Base-by-base conservation (phyloP, 2,113 vertebrate genomes). In the Microtus richardsoni region DNA sequence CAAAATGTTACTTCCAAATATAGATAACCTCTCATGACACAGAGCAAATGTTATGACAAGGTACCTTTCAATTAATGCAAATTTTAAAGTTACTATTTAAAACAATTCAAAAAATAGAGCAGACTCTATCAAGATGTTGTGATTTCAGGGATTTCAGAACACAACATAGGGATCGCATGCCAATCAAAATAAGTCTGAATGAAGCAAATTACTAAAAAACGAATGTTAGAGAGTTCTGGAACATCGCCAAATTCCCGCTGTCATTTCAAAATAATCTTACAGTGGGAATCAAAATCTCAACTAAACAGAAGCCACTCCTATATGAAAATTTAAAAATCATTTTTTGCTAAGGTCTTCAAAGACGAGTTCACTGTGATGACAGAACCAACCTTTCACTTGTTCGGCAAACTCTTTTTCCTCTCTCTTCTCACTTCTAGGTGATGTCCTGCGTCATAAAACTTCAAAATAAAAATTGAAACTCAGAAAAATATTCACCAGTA, bases 31-130 rank as follows among this genome's bases (percentile, higher is more conserved):
- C 95, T 96, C 89, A 96, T 97, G 97, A 97, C 97, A 97, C 97
- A 98, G 97, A 97, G 97, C 97, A 97, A 97, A 97, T 97, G 97
- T 98, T 97, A 96, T 98, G 97, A 98, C 97, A 98, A 97, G 97
- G 92, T 97, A 97, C 95, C 83, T 97, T 97, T 97, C 97, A 97
- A 97, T 97, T 96, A 97, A 98, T 97, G 97, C 97, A 98, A 96
- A 98, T 97, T 94, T 89, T 96, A 91, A 96, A 96, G 97, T 96
- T 95, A 97, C 97, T 97, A 97, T 97, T 97, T 97, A 97, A 98
- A 97, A 97, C 89, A 97, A 97, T 97, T 96, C 97, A 96, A 95
- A 98, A 98, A 98, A 97, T 97, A 98, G 97, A 97, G 96, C 89
- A 95, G 80, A 86, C 77, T 95, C 96, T 75, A 97, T 97, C 95